Conservation (phyloP, 2,113 vertebrate genomes). For the Cathartes aura region DNA sequence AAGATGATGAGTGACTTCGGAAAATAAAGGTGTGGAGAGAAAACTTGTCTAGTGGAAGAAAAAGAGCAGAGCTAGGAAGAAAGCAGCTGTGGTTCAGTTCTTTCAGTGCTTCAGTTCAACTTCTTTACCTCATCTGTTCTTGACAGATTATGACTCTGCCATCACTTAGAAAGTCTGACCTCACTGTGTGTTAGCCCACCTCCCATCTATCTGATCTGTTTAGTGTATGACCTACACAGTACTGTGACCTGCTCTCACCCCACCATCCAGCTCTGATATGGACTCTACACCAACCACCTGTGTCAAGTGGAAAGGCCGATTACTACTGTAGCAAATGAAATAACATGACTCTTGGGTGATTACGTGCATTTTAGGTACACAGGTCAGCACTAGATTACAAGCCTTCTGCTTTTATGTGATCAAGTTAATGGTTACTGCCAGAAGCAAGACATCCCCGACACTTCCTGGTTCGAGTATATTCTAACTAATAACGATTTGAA, state of each 20-base stretch:
- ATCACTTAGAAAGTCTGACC: background rate
- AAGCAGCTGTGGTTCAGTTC: background rate
- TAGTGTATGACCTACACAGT: background rate
- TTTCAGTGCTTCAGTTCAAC: background rate
- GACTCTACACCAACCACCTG: background rate
- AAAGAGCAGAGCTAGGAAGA: background rate
- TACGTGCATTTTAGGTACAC: background rate
- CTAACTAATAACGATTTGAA: background rate
- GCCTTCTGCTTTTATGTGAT: background rate
- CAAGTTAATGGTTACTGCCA: background rate
- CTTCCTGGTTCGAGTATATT: background rate
- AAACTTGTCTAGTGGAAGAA: background rate
- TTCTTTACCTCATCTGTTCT: background rate
- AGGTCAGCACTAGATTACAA: background rate
- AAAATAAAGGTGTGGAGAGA: background rate
- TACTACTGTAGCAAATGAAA: background rate
- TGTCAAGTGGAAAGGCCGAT: background rate
- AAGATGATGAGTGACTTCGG: background rate
- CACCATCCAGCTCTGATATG: background rate
- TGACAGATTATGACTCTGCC: background rate
- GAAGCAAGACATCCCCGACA: background rate
- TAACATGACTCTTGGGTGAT: background rate
- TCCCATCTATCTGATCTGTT: background rate
- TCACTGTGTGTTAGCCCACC: accelerated
- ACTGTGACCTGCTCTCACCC: background rate